Evolutionary conservation across 2,797 vertebrate species (phyloP), one percentile per base, ranked within the genome.

Genomic region (Karalla daura): DNA sequence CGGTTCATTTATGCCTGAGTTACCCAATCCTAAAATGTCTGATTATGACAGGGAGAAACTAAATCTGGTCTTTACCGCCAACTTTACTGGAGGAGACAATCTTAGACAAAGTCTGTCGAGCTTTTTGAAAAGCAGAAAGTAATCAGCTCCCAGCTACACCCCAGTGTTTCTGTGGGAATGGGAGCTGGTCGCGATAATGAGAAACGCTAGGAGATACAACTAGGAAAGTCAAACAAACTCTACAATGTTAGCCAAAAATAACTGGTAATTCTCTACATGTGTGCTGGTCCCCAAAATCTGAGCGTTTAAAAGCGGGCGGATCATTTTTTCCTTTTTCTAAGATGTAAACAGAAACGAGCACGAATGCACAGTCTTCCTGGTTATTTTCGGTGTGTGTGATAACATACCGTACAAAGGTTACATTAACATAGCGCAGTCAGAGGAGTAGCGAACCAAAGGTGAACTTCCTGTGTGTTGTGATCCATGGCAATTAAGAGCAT

Each of bases 351-450:
- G 43, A 81, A 64, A 74, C 15, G 56, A 63, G 56, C 23, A 45
- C 53, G 13, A 56, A 17, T 60, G 2, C 27, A 69, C 37, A 65
- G 54, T 52, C 35, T 28, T 47, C 27, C 52, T 61, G 51, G 52
- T 68, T 74, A 69, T 81, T 86, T 79, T 33, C 59, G 80, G 63
- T 79, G 71, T 79, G 71, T 75, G 51, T 55, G 50, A 85, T 76
- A 83, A 79, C 76, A 84, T 73, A 60, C 49, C 36, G n/a, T 32
- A 73, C 56, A 93, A 92, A 93, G 88, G 88, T 93, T 88, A 92
- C 88, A 93, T 93, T 93, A 88, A 80, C 90, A 93, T 93, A 90
- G 76, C 44, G 46, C 46, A 81, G 81, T 84, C 75, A 74, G 32
- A 79, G 28, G 25, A 70, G 47, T 14, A 53, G 36, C 62, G 58